These are phyloP conservation scores for Scaptomyza parva DNA, from an alignment of 2,888 invertebrate genomes.

Conservation along the genomic window DNA sequence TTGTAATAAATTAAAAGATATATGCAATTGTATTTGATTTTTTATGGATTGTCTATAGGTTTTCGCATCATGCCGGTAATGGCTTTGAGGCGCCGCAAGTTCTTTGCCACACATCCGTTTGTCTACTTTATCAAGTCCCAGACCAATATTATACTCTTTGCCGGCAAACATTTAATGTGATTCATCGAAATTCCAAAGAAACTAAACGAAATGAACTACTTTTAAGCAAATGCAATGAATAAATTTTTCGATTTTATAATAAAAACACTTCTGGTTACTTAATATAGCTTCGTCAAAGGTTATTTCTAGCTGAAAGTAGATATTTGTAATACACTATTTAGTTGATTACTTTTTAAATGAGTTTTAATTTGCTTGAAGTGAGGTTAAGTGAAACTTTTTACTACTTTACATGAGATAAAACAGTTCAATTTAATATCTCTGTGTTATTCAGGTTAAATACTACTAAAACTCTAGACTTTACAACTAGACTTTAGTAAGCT, in stretches of 20 bases:
- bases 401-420: background rate
- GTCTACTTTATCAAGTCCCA: constrained; percentile 52
- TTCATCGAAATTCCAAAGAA: background rate
- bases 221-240: constrained; percentile 14
- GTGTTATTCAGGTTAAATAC: no score
- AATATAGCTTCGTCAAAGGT: background rate
- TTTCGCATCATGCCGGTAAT: constrained; percentile 64
- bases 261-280: background rate
- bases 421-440: background rate
- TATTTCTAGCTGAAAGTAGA: background rate
- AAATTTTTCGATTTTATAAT: constrained; percentile 2
- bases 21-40: background rate
- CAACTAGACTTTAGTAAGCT: background rate
- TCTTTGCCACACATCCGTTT: constrained; percentile 65
- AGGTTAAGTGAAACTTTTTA: background rate
- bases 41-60: constrained; percentile 39
- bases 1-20: constrained; percentile 8
- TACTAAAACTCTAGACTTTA: constrained; percentile 2
- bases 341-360: no score
- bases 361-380: background rate
- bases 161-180: constrained; percentile 56
- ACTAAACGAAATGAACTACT: background rate
- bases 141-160: constrained; percentile 51
- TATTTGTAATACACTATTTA: no score
- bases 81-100: constrained; percentile 43